phyloP scores from a whole-genome alignment of 2,113 vertebrate genomes.

The Ctenomys sociabilis region DNA sequence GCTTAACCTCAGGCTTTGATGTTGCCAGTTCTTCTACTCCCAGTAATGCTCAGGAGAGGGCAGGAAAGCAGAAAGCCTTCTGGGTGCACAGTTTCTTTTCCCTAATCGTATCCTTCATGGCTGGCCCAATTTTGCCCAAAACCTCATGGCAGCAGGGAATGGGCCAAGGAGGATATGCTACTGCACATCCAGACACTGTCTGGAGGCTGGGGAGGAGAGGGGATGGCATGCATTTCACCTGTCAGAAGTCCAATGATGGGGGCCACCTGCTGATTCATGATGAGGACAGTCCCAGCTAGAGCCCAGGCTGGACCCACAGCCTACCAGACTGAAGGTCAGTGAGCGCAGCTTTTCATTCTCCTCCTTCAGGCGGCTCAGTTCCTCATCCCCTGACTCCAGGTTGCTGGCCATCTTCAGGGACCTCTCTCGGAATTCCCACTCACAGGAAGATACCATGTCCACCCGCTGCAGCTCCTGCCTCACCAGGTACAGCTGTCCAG shows the following conservation, averaged over 20 bases:
- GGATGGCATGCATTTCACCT: neutral
- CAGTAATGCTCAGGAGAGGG: accelerated
- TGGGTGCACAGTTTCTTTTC: neutral
- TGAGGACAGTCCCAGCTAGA: neutral
- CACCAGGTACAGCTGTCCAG: slow-evolving; percentile 88
- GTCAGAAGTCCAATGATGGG: neutral
- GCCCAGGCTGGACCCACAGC: neutral
- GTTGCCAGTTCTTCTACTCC: neutral
- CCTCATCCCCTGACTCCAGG: neutral
- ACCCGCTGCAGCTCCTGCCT: slow-evolving; percentile 88
- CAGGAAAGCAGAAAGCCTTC: accelerated
- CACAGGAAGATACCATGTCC: slow-evolving; percentile 79
- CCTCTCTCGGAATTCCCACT: slow-evolving; percentile 81
- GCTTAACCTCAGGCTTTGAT: neutral
- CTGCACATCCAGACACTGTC: accelerated
- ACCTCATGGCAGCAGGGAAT: accelerated
- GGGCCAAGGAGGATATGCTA: accelerated
- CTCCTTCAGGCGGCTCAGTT: slow-evolving; percentile 83
- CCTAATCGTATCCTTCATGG: neutral
- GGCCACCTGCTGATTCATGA: too few relatives aligned
- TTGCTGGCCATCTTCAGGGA: slow-evolving; percentile 73
- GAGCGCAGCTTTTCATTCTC: slow-evolving; percentile 85
- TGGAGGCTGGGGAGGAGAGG: neutral
- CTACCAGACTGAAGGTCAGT: slow-evolving; percentile 88
- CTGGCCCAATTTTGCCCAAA: neutral